A percentile compares a stretch with the other conserved stretches of the same genome.
These are phyloP conservation scores for Mesoclemmys tuberculata DNA, from an alignment of 2,113 vertebrate species.

Conservation along the genomic window DNA sequence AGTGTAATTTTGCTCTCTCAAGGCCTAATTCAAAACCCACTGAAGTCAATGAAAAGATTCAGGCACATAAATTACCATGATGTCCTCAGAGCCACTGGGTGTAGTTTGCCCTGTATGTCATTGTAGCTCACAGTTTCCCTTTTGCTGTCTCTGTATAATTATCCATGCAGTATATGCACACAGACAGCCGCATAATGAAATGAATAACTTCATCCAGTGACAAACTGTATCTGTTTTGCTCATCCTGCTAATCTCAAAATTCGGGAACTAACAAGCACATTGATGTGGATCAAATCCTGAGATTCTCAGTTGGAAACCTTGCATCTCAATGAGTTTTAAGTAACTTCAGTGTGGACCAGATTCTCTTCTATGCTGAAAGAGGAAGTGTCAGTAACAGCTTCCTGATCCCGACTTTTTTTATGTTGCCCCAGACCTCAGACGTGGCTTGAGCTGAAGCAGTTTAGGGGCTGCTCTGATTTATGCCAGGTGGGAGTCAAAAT, in stretches of 20 bases:
- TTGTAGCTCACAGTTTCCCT: background rate
- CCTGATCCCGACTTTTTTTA: background rate
- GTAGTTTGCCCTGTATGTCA: background rate
- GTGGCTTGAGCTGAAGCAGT: background rate
- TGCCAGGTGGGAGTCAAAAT: background rate
- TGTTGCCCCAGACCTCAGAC: background rate
- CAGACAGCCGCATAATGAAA: background rate
- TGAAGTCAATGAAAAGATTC: background rate
- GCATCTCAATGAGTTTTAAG: background rate
- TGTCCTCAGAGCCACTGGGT: background rate
- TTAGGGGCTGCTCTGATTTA: background rate
- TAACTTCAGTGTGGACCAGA: background rate
- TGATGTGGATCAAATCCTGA: background rate
- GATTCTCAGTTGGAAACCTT: background rate
- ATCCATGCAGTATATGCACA: rapidly evolving
- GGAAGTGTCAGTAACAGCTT: background rate
- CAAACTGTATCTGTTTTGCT: background rate
- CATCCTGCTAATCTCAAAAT: background rate
- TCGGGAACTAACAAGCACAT: background rate
- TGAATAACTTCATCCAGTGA: background rate
- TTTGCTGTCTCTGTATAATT: background rate
- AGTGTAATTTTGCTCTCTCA: background rate
- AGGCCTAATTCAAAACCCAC: background rate
- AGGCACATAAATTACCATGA: background rate
- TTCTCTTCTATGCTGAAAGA: background rate